Evolutionary conservation across 2,113 vertebrate genomes (phyloP).

Genomic region (Anhinga anhinga): DNA sequence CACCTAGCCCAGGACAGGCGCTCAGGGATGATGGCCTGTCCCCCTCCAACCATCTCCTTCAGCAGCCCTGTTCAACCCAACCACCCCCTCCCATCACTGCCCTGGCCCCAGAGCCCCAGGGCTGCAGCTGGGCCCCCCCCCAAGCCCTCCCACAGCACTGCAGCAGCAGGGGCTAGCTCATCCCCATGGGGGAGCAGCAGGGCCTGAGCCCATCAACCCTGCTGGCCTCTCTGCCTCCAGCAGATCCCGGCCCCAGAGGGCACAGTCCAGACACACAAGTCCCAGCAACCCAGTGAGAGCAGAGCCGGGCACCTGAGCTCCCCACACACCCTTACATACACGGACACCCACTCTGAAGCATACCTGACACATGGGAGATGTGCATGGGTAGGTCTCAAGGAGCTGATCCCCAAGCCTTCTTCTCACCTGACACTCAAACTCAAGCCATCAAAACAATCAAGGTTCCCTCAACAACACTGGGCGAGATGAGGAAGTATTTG

Average conservation of each 20-base stretch:
- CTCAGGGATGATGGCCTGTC: background rate
- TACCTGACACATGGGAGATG: background rate
- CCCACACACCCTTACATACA: too few species aligned
- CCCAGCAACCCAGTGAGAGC: background rate
- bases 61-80: background rate
- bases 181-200: background rate
- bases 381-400: background rate
- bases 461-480: background rate
- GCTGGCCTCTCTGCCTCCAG: background rate
- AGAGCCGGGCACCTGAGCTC: background rate
- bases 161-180: background rate
- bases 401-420: background rate
- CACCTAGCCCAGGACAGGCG: background rate
- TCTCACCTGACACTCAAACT: background rate
- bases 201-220: background rate
- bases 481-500: background rate
- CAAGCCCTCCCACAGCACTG: background rate
- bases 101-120: background rate
- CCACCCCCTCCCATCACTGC: background rate
- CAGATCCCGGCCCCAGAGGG: too few species aligned
- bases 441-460: background rate
- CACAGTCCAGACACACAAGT: background rate
- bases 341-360: background rate
- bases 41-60: accelerated
- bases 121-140: background rate